Base-by-base conservation (phyloP, 2,888 invertebrate genomes). In the Tholera decimalis region DNA sequence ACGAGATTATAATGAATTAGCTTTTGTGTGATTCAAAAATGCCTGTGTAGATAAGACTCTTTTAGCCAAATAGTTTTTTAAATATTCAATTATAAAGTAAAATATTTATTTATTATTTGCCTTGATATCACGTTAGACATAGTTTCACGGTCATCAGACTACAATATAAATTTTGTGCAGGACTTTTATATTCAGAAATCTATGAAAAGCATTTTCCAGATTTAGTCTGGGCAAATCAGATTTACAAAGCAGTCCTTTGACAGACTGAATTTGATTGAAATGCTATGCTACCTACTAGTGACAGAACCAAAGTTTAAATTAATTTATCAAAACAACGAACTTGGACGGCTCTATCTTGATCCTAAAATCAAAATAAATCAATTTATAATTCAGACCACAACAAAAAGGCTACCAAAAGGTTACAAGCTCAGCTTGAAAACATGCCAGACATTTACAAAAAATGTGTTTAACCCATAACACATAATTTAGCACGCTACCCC, bases 401-500 rank as follows among this genome's bases (percentile, higher is more conserved):
- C 15, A 43, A 47, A 59, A 54, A 15, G 13, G 15, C 18, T 1
- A 57, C 24, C 35, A 7, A 73, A 35, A 41, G 26, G 24, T 62
- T 24, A 43, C 43, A 58, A 11, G 9, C 13, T 2, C 9, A 7
- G 8, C 7, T 24, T 33, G 51, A 70, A 75, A 55, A 59, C 49
- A 58, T 55, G 13, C 18, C 22, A 50, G 37, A 39, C 56, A 49
- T 54, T 46, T 37, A 37, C 59, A 70, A 61, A 79, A 76, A 72
- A 66, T 62, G 44, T 54, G 53, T 79, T 61, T 47, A 73, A 70
- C 63, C 58, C 60, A 76, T 67, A 70, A 65, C 70, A 67, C 60
- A 76, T 68, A 82, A 79, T 79, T 82, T 79, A 54, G 60, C 77
- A 66, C 37, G 56, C 51, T 60, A 51, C 26, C 26, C 47, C 65